Conservation (phyloP, 2,113 vertebrate genomes). For the Mirza zaza region DNA sequence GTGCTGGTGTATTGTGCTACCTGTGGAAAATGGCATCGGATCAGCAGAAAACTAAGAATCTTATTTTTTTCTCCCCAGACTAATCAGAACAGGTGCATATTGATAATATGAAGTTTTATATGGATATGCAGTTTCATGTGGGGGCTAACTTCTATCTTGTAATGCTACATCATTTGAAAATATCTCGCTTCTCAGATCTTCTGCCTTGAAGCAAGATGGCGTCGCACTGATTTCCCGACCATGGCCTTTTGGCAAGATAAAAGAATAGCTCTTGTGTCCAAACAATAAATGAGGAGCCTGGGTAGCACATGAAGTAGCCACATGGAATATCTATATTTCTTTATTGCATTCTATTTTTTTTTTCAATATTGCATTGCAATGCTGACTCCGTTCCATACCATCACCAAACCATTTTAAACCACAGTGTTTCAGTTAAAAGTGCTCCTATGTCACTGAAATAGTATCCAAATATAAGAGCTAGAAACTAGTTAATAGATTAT, state of each 20-base stretch:
- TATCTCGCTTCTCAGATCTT: background rate
- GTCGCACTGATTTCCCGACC: background rate
- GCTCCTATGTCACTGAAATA: slow-evolving; percentile 48
- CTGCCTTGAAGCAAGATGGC: background rate
- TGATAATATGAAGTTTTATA: background rate
- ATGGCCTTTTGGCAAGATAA: background rate
- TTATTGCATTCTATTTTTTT: slow-evolving; percentile 60
- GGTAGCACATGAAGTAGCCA: background rate
- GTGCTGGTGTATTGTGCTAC: slow-evolving; percentile 71
- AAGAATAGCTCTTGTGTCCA: background rate
- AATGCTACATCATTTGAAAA: background rate
- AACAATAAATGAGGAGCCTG: background rate
- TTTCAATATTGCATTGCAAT: slow-evolving; percentile 61
- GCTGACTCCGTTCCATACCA: slow-evolving; percentile 36
- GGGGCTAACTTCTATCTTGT: background rate
- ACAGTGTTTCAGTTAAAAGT: slow-evolving; percentile 63
- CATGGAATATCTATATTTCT: slow-evolving; percentile 56
- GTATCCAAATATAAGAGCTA: slow-evolving; percentile 61
- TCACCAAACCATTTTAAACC: slow-evolving; percentile 53
- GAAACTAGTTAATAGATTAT: slow-evolving; percentile 45
- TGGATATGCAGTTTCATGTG: background rate
- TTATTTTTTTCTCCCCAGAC: background rate
- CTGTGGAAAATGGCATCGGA: background rate
- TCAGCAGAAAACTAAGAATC: background rate
- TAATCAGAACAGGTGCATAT: background rate